Percentiles rank a stretch among this genome's conserved stretches.
phyloP scores from a whole-genome alignment of 2,113 vertebrate genomes.

The Thermophis baileyi region DNA sequence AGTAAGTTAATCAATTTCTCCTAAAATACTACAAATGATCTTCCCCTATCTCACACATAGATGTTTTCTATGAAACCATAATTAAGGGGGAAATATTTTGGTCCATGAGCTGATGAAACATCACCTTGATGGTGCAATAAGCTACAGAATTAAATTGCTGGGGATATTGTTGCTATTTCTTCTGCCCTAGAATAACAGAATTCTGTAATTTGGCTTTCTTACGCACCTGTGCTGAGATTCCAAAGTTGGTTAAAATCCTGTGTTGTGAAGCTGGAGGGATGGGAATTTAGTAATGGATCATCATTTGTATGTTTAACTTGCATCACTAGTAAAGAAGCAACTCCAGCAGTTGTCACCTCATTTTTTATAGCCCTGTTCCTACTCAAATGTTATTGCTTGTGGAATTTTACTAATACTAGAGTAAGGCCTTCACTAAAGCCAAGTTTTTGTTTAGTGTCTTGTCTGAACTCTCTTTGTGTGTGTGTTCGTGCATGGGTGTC shows the following conservation, averaged over 20 bases:
- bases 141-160: not conserved
- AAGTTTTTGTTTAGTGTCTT: not conserved
- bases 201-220: not conserved
- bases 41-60: not conserved
- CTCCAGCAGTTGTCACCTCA: not conserved
- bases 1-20: not conserved
- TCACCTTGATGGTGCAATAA: not conserved
- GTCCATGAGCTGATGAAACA: not conserved
- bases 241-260: not conserved
- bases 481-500: not conserved
- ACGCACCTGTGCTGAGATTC: not conserved
- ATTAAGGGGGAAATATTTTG: not conserved
- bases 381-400: not conserved
- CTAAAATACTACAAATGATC: not conserved
- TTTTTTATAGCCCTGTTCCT: not conserved
- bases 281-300: not conserved
- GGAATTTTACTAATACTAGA: not conserved
- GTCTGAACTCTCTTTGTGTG: not conserved
- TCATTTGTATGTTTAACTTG: not conserved
- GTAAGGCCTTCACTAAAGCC: not conserved
- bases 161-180: not conserved
- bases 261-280: not conserved
- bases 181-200: not conserved
- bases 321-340: not conserved
- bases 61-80: not conserved